Percentiles rank a stretch among this genome's conserved stretches.
Conservation (phyloP, 2,888 invertebrate species). For the Lissonota sp. region DNA sequence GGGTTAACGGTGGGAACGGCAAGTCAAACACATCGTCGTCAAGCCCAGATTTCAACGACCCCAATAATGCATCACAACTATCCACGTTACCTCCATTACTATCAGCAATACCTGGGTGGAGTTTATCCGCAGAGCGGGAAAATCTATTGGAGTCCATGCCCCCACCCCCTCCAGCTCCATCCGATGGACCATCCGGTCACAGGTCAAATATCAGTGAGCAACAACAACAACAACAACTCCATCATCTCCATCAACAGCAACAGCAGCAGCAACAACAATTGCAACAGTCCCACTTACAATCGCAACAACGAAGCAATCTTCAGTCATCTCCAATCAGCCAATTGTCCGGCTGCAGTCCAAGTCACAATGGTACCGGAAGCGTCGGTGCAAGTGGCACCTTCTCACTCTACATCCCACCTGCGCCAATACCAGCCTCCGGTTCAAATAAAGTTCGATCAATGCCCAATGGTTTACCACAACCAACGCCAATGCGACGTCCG, state of each 20-base stretch:
- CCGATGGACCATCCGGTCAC: slow-evolving; percentile 74
- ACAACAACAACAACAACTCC: slow-evolving; percentile 64
- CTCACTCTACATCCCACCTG: slow-evolving; percentile 86
- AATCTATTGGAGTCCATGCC: slow-evolving; percentile 78
- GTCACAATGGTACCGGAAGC: slow-evolving; percentile 78
- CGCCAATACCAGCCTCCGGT: slow-evolving; percentile 79
- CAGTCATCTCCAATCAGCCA: slow-evolving; percentile 76
- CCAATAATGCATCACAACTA: slow-evolving; percentile 72
- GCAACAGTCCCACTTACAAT: slow-evolving; percentile 66
- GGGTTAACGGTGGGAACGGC: slow-evolving; percentile 44
- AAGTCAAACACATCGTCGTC: slow-evolving; percentile 63
- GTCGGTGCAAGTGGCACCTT: slow-evolving; percentile 75
- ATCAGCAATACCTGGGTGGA: slow-evolving; percentile 78
- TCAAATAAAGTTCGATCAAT: slow-evolving; percentile 80
- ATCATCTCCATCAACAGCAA: slow-evolving; percentile 77
- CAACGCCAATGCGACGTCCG: slow-evolving; percentile 84
- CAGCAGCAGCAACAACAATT: slow-evolving; percentile 68
- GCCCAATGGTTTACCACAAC: slow-evolving; percentile 79
- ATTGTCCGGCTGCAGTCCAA: slow-evolving; percentile 78
- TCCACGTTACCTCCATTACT: slow-evolving; percentile 77
- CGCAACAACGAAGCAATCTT: slow-evolving; percentile 72
- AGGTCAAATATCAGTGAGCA: slow-evolving; percentile 72
- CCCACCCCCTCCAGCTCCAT: slow-evolving; percentile 81
- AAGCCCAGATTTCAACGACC: slow-evolving; percentile 68
- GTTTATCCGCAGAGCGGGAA: slow-evolving; percentile 79